Conservation (phyloP, 1,140 invertebrate species). For the Papilio polyxenes region DNA sequence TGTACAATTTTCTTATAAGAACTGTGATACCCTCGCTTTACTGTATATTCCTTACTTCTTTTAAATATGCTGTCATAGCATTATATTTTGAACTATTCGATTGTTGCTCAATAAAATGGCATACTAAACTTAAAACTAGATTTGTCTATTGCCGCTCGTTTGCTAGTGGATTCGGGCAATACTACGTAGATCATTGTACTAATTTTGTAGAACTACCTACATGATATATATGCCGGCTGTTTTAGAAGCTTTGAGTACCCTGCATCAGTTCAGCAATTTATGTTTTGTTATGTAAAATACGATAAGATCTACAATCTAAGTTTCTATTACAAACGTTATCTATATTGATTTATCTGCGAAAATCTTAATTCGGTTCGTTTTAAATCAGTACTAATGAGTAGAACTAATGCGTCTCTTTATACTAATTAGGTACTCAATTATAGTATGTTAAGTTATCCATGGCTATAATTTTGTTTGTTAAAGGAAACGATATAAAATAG, state of each 20-base stretch:
- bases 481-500: background rate
- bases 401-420: slow-evolving; percentile 36
- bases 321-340: background rate
- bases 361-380: background rate
- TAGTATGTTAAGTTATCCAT: slow-evolving; percentile 9
- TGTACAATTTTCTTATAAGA: too few relatives aligned
- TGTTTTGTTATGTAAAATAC: background rate
- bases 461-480: slow-evolving; percentile 16
- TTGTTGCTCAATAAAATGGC: too few relatives aligned
- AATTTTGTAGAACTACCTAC: background rate
- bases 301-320: background rate
- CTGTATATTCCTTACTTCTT: too few relatives aligned
- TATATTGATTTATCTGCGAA: background rate
- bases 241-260: background rate
- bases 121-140: too few relatives aligned
- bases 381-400: slow-evolving; percentile 13
- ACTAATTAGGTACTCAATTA: slow-evolving; percentile 39
- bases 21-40: too few relatives aligned
- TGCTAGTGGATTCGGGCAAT: too few relatives aligned
- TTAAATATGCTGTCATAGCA: too few relatives aligned
- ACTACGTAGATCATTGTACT: too few relatives aligned
- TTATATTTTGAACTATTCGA: too few relatives aligned
- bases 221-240: background rate
- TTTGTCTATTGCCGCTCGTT: too few relatives aligned
- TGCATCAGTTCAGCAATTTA: background rate